phyloP scores from a whole-genome alignment of 2,797 vertebrate genomes.

The Girardinus metallicus region DNA sequence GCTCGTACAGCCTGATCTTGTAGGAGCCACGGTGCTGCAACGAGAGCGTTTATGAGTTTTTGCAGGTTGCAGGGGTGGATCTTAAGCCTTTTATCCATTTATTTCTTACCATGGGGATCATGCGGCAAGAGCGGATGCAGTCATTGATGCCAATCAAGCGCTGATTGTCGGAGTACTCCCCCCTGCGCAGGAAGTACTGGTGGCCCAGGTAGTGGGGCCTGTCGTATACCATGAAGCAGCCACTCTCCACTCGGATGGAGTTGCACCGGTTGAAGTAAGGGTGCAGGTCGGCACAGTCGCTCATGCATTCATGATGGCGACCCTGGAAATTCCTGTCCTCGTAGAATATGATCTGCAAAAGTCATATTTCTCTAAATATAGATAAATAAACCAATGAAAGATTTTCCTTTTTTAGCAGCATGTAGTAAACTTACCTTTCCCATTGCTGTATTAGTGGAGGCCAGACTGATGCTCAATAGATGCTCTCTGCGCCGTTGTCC shows the following conservation, averaged over 20 bases:
- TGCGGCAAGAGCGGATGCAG: constrained; percentile 70
- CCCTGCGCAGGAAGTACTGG: constrained; percentile 71
- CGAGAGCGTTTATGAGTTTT: constrained; percentile 5
- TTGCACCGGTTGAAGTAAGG: constrained; percentile 74
- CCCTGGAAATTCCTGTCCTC: constrained; percentile 73
- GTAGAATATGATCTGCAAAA: constrained; percentile 69
- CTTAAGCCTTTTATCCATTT: neutral
- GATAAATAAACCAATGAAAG: neutral
- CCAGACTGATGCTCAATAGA: constrained; percentile 43
- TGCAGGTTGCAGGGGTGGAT: neutral
- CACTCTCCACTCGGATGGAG: constrained; percentile 71
- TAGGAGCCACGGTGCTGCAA: constrained; percentile 67
- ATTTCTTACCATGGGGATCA: constrained; percentile 66
- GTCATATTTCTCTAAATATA: neutral
- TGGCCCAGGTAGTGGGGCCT: constrained; percentile 68
- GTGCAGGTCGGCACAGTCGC: constrained; percentile 71
- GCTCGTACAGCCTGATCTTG: constrained; percentile 69
- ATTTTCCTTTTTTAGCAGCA: constrained; percentile 6
- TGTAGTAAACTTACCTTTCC: constrained; percentile 65
- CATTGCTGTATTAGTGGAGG: constrained; percentile 55
- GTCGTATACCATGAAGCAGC: constrained; percentile 73
- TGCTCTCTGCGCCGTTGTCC: constrained; percentile 30
- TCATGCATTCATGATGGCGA: constrained; percentile 72
- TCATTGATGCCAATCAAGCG: constrained; percentile 71
- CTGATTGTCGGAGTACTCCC: constrained; percentile 75